These are phyloP conservation scores for Lepidotrigona ventralis DNA, from an alignment of 1,140 invertebrate genomes.

Conservation along the genomic window DNA sequence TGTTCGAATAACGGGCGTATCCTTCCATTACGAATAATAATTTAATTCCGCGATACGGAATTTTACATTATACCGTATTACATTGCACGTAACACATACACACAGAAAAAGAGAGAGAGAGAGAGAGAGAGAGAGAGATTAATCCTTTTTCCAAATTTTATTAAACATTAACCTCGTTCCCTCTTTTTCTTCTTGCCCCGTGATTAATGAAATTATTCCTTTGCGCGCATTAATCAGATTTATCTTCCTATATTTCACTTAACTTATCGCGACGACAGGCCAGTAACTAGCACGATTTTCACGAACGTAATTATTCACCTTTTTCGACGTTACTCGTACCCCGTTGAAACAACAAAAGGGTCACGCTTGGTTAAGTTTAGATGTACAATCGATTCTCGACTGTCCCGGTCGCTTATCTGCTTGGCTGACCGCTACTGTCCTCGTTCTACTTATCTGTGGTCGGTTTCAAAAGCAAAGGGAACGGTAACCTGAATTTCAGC, in stretches of 20 bases:
- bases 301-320: constrained; percentile 14
- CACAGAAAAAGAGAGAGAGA: too few species aligned
- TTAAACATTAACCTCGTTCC: neutral
- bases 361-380: constrained; percentile 20
- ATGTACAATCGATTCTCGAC: constrained; percentile 28
- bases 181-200: too few species aligned
- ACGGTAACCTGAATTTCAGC: constrained; percentile 1
- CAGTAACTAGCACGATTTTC: neutral
- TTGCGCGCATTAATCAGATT: neutral
- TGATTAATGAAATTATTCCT: neutral
- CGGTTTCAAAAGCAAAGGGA: neutral
- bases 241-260: neutral
- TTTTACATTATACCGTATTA: neutral
- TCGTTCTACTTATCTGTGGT: constrained; percentile 33
- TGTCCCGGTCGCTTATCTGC: constrained; percentile 35
- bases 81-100: too few species aligned
- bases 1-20: neutral
- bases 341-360: constrained; percentile 22
- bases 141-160: constrained; percentile 9
- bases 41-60: neutral
- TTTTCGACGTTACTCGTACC: constrained; percentile 5
- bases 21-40: constrained; percentile 18
- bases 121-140: neutral
- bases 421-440: constrained; percentile 28
- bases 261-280: neutral